phyloP scores from a whole-genome alignment of 2,113 vertebrate species.

The Perca schrenkii region DNA sequence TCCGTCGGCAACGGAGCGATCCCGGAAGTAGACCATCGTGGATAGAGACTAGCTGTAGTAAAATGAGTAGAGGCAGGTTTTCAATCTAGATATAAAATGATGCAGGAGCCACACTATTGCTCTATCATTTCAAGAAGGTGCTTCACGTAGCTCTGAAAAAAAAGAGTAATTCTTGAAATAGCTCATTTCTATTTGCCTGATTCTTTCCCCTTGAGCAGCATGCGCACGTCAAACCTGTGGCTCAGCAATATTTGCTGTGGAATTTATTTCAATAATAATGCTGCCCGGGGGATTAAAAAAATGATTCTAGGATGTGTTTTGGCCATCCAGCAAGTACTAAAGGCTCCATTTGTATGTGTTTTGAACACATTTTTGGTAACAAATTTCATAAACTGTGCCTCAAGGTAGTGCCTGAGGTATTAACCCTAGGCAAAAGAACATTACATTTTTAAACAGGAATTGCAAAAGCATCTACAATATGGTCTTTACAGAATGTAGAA shows the following conservation, averaged over 20 bases:
- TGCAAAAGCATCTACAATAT: neutral
- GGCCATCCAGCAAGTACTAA: neutral
- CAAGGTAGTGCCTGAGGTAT: neutral
- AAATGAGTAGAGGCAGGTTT: no score
- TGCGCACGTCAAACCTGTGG: neutral
- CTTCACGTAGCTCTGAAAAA: neutral
- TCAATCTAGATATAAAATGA: no score
- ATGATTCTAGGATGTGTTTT: no score
- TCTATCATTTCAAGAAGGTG: neutral
- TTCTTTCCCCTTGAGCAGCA: neutral
- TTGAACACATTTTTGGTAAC: neutral
- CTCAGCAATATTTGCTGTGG: slow-evolving; percentile 2
- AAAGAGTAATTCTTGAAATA: neutral
- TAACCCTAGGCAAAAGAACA: neutral
- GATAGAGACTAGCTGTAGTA: no score
- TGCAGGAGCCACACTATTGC: neutral
- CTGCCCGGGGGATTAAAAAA: slow-evolving; percentile 6
- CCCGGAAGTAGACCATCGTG: no score
- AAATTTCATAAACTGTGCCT: neutral
- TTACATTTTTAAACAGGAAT: neutral
- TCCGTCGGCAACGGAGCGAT: no score
- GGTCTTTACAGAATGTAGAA: neutral
- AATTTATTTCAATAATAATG: neutral
- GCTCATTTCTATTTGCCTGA: neutral
- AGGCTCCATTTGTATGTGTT: neutral